Base-by-base conservation (phyloP, 2,113 vertebrate genomes). In the Mellivora capensis region DNA sequence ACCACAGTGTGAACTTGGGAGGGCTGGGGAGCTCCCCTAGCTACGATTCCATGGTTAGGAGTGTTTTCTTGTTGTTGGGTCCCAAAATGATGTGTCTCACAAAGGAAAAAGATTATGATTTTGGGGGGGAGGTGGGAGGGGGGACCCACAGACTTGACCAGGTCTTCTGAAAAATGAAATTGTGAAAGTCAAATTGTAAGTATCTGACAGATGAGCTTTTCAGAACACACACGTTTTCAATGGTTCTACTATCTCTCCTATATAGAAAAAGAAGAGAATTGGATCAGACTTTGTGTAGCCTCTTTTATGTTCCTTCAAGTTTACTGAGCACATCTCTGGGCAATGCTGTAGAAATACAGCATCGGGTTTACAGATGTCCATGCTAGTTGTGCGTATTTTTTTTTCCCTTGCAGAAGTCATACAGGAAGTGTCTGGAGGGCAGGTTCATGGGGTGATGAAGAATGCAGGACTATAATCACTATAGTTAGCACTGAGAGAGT, bases 11-110 rank as follows among this genome's bases (percentile, higher is more conserved):
- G 91, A 91, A 83, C 71, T 90, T 93, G 74, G 87, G 76, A 97
- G 97, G 25, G 74, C 18, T 0, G 67, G 64, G 96, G 91, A 96
- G 91, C 54, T 87, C 93, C 97, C 91, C 90, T 97, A 96, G 98
- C 96, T 97, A 91, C 54, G 80, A 34, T 82, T 94, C 96, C 84
- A 93, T 87, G 96, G 95, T 97, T 34, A 14, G 49, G 49, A 88
- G 96, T 57, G 18, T 57, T 74, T 17, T 80, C 20, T 69, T 71
- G 37, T 15, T 44, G 8, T 62, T 82, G 59, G 77, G 44, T 93
- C 84, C 79, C 95, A 96, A 96, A 96, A 90, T 54, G 95, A 98
- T 49, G 77, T 87, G 94, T 98, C 81, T 97, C 83, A 97, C 96
- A 97, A 88, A 97, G 52, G 86, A 88, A 94, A 98, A 97, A 95